Percentiles rank a stretch among this genome's conserved stretches.
phyloP scores from a whole-genome alignment of 2,113 vertebrate species.

The Otocyon megalotis region DNA sequence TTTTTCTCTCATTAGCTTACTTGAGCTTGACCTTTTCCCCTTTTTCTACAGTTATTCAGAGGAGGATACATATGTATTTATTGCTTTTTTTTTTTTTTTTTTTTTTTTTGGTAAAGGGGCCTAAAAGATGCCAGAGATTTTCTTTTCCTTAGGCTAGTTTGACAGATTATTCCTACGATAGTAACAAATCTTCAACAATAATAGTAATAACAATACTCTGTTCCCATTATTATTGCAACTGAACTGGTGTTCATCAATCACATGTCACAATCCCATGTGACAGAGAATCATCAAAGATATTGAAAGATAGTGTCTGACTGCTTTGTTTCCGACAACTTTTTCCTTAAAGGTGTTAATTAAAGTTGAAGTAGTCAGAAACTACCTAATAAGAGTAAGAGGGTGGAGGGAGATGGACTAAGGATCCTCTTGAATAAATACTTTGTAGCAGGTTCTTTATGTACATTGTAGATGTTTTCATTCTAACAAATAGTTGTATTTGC shows the following conservation, averaged over 20 bases:
- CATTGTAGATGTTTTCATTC: background rate
- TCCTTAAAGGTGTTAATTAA: background rate
- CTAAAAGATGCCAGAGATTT: background rate
- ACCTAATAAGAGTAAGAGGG: background rate
- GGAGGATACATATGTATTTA: background rate
- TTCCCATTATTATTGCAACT: background rate
- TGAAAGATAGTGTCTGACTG: background rate
- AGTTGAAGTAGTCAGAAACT: background rate
- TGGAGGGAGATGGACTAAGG: background rate
- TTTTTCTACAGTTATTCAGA: background rate
- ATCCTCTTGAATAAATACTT: background rate
- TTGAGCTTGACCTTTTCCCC: background rate
- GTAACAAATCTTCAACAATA: background rate
- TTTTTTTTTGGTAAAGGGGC: background rate
- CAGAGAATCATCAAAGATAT: background rate
- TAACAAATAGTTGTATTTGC: background rate
- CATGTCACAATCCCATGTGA: background rate
- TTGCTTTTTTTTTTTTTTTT: conserved; percentile 42
- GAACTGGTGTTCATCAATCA: background rate
- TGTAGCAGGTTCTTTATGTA: background rate
- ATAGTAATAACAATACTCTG: background rate
- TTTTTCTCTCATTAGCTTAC: background rate
- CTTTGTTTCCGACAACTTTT: background rate
- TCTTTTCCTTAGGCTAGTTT: background rate
- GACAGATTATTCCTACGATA: background rate